Base-by-base conservation (phyloP, 2,113 vertebrate species). In the Microtus ochrogaster region DNA sequence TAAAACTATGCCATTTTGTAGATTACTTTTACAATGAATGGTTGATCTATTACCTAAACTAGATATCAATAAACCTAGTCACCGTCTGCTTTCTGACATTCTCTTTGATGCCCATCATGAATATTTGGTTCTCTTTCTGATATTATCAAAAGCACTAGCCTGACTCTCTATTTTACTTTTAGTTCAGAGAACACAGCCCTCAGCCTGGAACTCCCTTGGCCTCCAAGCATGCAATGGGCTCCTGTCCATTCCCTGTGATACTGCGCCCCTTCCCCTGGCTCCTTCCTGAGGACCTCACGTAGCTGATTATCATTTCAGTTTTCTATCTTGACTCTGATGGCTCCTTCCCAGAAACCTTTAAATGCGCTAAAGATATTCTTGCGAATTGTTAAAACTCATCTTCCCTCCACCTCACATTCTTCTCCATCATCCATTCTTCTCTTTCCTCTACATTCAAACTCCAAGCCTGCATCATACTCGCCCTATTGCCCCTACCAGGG, bases 61-160 rank as follows among this genome's bases (percentile, higher is more conserved):
- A 12, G 24, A 24, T 8, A 39, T 0, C 76, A 12, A 39, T 0
- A 30, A 8, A 55, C 22, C 68, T 49, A n/a, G 3, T 79, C 55
- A 33, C 12, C 8, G 36, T 66, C 49, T 63, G 16, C 44, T 82
- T 93, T 77, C 58, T 87, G 24, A 1, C 44, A 63, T 89, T 91
- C 13, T 86, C 11, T 78, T 30, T 79, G 58, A 28, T 65, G 5
- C 47, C 81, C 44, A 68, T 39, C 63, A 33, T 81, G 41, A 89
- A 61, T 47, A 39, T 4, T 63, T 63, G 55, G 16, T 81, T 91
- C 68, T 91, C 90, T 90, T 88, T 49, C 24, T 90, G 63, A 39
- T 87, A 22, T 89, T 24, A 90, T 94, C n/a, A 73, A 90, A 73
- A 73, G 30, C 41, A 91, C 49, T 33, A 24, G 24, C 13, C 58